Evolutionary conservation across 1,140 invertebrate genomes (phyloP), one percentile per base, ranked within the genome.

Genomic region (Radopholus similis): DNA sequence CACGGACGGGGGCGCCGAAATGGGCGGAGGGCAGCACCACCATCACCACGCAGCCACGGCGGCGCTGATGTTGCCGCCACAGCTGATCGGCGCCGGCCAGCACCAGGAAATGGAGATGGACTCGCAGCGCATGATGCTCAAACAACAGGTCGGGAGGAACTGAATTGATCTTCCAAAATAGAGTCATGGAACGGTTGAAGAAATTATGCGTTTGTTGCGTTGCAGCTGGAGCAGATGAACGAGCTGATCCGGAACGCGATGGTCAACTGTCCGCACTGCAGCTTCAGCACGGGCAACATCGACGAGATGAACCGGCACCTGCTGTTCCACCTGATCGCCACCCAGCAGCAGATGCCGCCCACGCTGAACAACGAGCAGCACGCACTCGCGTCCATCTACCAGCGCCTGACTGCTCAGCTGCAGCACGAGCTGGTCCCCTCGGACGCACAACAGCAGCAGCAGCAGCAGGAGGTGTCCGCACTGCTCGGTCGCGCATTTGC

Each of bases 191-290:
- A n/a, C 15, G 35, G 32, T 32, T 42, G 11, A 15, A 32, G 32
- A 2, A n/a, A 8, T 18, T 40, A 51, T 18, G 15, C 35, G 18
- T 49, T 64, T 62, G 30, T 18, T 34, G 18, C 1, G 18, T 26
- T 62, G 70, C 18, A 71, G 42, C 32, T 73, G 26, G 70, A 72
- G 9, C 71, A 68, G 21, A 66, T 72, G 35, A 67, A 73, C 37
- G 70, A 64, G 26, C 23, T 72, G 26, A 57, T 73, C 21, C 57
- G 62, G 28, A 79, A 44, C 83, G 79, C 68, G 76, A 79, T 54
- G 62, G 77, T 23, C 65, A 44, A 15, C 18, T 53, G 67, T 34
- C 35, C 57, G 13, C n/a, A 35, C 9, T 44, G 49, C 15, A 40
- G 64, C n/a, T 59, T 40, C 23, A 38, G 34, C 30, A 44, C 70